phyloP scores from a whole-genome alignment of 2,113 vertebrate species.

The Pitta sordida region DNA sequence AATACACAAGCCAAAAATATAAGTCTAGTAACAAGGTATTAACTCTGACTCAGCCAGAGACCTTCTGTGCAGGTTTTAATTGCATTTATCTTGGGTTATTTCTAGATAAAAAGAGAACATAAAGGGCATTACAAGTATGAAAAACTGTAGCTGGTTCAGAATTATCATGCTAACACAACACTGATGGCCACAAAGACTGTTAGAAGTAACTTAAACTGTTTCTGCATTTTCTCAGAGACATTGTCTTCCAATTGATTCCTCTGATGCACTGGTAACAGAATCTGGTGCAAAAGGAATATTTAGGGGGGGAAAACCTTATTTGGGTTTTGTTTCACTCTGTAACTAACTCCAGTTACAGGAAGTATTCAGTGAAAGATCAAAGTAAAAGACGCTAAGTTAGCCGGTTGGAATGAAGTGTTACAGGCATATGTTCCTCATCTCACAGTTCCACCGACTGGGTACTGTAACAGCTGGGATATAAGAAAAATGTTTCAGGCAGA shows the following conservation, averaged over 20 bases:
- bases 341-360: constrained; percentile 63
- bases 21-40: not conserved
- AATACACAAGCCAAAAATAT: not conserved
- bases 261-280: not conserved
- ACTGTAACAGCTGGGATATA: constrained; percentile 63
- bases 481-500: constrained; percentile 62
- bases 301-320: not conserved
- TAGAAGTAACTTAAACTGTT: not conserved
- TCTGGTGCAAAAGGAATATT: constrained; percentile 37
- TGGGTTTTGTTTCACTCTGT: constrained; percentile 58
- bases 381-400: constrained; percentile 56
- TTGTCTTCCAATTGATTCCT: not conserved
- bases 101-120: not conserved
- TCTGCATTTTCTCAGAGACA: not conserved
- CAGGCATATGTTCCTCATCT: constrained; percentile 67
- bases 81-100: not conserved
- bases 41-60: not conserved
- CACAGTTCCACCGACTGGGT: constrained; percentile 47
- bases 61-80: not conserved
- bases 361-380: constrained; percentile 64
- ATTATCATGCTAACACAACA: not conserved
- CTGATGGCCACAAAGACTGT: not conserved
- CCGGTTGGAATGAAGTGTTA: constrained; percentile 69
- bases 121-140: not conserved
- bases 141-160: not conserved